Percentiles rank a stretch among this genome's conserved stretches.
These are phyloP conservation scores for Lordiphosa collinella DNA, from an alignment of 1,140 invertebrate species.

Conservation along the genomic window DNA sequence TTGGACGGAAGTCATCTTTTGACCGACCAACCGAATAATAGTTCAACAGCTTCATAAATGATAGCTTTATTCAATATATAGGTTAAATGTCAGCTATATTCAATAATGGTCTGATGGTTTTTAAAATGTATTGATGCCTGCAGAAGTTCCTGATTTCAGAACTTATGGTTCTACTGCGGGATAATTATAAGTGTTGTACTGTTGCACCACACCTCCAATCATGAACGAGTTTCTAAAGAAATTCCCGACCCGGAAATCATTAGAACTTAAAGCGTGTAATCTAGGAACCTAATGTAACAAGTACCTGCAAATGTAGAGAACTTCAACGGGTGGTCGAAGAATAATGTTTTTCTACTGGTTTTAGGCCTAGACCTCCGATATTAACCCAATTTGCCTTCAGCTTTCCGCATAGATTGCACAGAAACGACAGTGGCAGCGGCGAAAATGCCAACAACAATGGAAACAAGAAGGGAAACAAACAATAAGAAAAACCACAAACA, in stretches of 20 bases:
- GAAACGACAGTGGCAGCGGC: constrained; percentile 37
- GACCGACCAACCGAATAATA: too few relatives aligned
- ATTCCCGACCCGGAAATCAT: background rate
- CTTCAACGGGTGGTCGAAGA: background rate
- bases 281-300: background rate
- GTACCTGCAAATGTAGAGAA: background rate
- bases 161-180: too few relatives aligned
- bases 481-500: constrained; percentile 71
- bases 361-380: background rate
- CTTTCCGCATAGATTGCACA: constrained; percentile 1
- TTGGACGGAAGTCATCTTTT: too few relatives aligned
- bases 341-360: background rate
- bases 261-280: background rate
- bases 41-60: too few relatives aligned
- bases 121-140: too few relatives aligned
- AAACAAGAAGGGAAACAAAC: constrained; percentile 58
- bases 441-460: constrained; percentile 44
- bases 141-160: too few relatives aligned
- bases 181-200: too few relatives aligned
- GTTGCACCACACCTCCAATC: too few relatives aligned
- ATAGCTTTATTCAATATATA: too few relatives aligned
- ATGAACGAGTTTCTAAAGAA: background rate
- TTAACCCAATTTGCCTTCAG: constrained; percentile 28
- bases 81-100: too few relatives aligned
- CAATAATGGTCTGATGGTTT: too few relatives aligned